phyloP scores from a whole-genome alignment of 2,888 invertebrate genomes.

The Crossocerus cetratus region DNA sequence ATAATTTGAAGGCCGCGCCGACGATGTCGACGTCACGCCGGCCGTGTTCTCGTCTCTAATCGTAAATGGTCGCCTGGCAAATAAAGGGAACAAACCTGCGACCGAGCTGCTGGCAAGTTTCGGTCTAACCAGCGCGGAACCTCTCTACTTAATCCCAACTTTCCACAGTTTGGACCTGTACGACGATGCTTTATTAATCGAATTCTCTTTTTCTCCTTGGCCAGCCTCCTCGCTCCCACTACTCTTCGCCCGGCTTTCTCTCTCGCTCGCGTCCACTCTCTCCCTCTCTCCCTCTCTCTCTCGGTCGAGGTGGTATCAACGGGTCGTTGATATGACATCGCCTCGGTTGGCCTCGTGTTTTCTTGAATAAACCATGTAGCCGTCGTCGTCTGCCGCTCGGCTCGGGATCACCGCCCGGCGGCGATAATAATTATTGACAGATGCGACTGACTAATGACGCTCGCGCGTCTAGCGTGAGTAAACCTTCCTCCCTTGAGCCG shows the following conservation, averaged over 20 bases:
- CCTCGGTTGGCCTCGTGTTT: slow-evolving; percentile 49
- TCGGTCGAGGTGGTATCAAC: slow-evolving; percentile 42
- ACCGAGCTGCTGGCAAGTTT: too few relatives aligned
- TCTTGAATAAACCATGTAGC: slow-evolving; percentile 53
- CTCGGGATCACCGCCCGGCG: slow-evolving; percentile 39
- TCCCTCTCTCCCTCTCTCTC: slow-evolving; percentile 8
- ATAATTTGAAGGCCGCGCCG: slow-evolving; percentile 28
- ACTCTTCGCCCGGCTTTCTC: neutral
- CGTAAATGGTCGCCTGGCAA: too few relatives aligned
- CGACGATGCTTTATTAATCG: too few relatives aligned
- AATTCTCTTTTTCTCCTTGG: slow-evolving; percentile 4
- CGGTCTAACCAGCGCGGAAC: neutral
- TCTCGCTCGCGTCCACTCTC: slow-evolving; percentile 1
- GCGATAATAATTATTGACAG: slow-evolving; percentile 62
- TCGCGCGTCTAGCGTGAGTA: slow-evolving; percentile 33
- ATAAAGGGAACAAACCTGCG: too few relatives aligned
- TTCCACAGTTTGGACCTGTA: neutral
- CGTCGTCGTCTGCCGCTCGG: slow-evolving; percentile 40
- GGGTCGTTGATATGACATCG: slow-evolving; percentile 62
- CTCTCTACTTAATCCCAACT: neutral
- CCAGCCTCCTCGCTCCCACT: neutral
- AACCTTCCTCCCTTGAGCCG: slow-evolving; percentile 11
- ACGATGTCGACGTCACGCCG: slow-evolving; percentile 26
- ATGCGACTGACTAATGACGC: slow-evolving; percentile 51
- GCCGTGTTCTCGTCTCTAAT: slow-evolving; percentile 8